Conservation (phyloP, 2,888 invertebrate species). For the Acanthosepion esculentum region DNA sequence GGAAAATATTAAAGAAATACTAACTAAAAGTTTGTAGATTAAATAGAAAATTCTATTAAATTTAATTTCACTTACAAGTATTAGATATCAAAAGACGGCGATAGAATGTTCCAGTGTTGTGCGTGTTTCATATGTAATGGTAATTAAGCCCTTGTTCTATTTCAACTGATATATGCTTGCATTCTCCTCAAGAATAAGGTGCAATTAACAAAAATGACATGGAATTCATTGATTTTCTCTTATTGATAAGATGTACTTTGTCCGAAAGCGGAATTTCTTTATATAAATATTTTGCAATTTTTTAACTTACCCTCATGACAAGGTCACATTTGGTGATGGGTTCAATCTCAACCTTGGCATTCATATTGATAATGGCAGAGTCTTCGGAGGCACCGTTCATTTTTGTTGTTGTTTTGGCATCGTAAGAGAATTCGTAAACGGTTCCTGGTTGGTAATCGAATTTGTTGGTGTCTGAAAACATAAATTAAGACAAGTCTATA, state of each 20-base stretch:
- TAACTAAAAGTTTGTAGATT: too few relatives aligned
- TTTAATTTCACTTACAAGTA: too few relatives aligned
- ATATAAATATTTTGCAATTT: background rate
- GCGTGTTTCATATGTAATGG: too few relatives aligned
- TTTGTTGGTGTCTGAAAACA: slow-evolving; percentile 73
- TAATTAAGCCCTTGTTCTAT: background rate
- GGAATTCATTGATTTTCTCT: background rate
- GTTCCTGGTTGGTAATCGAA: slow-evolving; percentile 79
- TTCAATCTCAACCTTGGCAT: slow-evolving; percentile 74
- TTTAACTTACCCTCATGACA: slow-evolving; percentile 73
- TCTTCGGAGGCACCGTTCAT: slow-evolving; percentile 80
- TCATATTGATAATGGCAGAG: slow-evolving; percentile 73
- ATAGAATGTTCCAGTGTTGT: too few relatives aligned
- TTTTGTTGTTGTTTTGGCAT: slow-evolving; percentile 81
- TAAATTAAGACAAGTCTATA: too few relatives aligned
- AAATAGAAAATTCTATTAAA: too few relatives aligned
- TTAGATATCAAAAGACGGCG: too few relatives aligned
- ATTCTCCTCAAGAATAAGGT: background rate
- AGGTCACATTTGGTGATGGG: slow-evolving; percentile 76
- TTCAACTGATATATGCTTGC: background rate
- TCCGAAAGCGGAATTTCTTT: background rate
- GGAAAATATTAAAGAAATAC: too few relatives aligned
- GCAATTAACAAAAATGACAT: background rate
- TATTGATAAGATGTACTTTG: background rate
- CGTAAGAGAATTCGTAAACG: slow-evolving; percentile 86